Evolutionary conservation across 1,140 invertebrate genomes (phyloP), one percentile per base, ranked within the genome.

Genomic region (Drosophila willistoni): DNA sequence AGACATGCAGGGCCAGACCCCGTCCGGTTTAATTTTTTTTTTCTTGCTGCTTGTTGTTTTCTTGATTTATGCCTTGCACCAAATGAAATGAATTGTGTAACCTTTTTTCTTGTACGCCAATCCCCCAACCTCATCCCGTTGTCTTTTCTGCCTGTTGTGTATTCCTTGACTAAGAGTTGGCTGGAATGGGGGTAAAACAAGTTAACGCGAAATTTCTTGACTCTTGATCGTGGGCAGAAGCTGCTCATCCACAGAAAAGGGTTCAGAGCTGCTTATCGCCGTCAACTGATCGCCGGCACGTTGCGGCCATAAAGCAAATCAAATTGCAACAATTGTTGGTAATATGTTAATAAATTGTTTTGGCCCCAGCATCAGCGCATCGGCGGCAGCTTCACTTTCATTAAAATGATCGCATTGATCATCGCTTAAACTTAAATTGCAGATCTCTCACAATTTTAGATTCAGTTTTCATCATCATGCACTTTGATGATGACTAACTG

Each of bases 1-100:
- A 44, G 22, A 36, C 33, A 22, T 19, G 34, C 33, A 39, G 34
- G n/a, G 29, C 64, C 42, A 44, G 39, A 44, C n/a, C 14, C 56
- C 19, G 39, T 10, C 65, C 39, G 33, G 64, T 73, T 73, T 78
- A 61, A 60, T 14, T 51, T 22, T 51, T 51, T 51, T 51, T 51
- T 47, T 22, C 19, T 65, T 66, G 59, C 56, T 39, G 84, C 84
- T 89, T 83, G 84, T 89, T 89, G 84, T 68, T 81, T 81, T 57
- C 81, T 79, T 89, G 84, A 89, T 89, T 89, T 89, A 89, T 89
- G 84, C 79, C 72, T 87, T 86, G 84, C 84, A 83, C 81, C 84
- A 89, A 84, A 89, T 89, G 80, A 89, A 89, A 89, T 89, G 84
- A 89, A 89, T 89, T 89, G 84, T 89, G 84, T 89, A 89, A 89